A percentile compares a stretch with the other conserved stretches of the same genome.
Evolutionary conservation across 2,797 vertebrate species (phyloP).

Genomic region (Emys orbicularis): DNA sequence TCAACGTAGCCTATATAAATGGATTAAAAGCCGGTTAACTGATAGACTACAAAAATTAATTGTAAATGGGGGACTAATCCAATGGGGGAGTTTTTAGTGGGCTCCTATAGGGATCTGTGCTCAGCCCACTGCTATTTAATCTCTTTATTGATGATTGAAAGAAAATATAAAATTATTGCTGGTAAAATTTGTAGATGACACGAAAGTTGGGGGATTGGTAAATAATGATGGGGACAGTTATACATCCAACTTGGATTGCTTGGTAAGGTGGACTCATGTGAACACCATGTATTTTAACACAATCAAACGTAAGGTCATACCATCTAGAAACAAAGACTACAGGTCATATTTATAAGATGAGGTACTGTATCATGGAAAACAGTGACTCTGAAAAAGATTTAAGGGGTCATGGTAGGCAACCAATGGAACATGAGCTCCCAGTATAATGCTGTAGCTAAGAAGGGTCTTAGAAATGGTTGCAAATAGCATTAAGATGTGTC

Average conservation of each 20-base stretch:
- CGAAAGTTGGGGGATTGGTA: neutral
- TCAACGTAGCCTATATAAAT: neutral
- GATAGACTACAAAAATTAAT: neutral
- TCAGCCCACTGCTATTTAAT: neutral
- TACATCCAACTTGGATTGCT: neutral
- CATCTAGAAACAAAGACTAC: neutral
- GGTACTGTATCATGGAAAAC: neutral
- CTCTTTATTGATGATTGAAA: neutral
- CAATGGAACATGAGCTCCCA: neutral
- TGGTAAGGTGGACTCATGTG: neutral
- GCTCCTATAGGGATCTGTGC: neutral
- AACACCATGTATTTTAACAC: neutral
- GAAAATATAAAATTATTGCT: neutral
- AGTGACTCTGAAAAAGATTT: neutral
- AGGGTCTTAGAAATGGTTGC: neutral
- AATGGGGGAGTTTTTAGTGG: neutral
- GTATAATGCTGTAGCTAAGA: neutral
- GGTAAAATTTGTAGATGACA: neutral
- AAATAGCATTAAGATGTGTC: neutral
- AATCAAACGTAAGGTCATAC: neutral
- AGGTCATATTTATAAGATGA: neutral
- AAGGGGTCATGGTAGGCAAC: neutral
- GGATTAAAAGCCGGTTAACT: neutral
- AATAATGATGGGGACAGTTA: fast-evolving
- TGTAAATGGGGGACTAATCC: neutral